Conservation (phyloP, 2,113 vertebrate genomes). For the Hemicordylus capensis region DNA sequence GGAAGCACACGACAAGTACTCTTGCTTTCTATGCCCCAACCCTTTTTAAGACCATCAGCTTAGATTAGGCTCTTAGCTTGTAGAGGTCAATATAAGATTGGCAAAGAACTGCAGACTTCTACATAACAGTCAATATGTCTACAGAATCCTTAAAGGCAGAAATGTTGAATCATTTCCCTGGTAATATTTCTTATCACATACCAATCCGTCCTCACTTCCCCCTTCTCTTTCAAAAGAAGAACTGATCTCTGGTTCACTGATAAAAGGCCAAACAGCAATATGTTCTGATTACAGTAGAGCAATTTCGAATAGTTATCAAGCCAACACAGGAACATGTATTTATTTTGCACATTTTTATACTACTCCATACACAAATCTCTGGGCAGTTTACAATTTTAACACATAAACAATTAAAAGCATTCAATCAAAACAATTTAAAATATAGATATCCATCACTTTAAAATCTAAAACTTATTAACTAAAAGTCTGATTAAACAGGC, state of each 20-base stretch:
- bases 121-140: not conserved
- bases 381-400: no score
- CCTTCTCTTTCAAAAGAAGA: not conserved
- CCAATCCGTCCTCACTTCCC: not conserved
- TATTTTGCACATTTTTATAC: no score
- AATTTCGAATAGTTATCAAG: not conserved
- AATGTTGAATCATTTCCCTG: slow-evolving; percentile 14
- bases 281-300: not conserved
- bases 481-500: no score
- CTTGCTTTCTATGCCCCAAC: not conserved
- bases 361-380: no score
- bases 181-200: not conserved
- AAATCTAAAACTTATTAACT: no score
- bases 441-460: no score
- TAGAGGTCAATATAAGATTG: not conserved
- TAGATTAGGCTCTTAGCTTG: not conserved
- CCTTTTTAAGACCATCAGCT: not conserved
- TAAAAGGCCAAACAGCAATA: not conserved
- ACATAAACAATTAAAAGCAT: no score
- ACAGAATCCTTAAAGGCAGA: not conserved
- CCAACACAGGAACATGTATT: no score
- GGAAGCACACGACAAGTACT: not conserved
- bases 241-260: not conserved
- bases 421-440: no score
- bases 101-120: not conserved